Evolutionary conservation across 2,797 vertebrate species (phyloP).

Genomic region (Fratercula arctica): DNA sequence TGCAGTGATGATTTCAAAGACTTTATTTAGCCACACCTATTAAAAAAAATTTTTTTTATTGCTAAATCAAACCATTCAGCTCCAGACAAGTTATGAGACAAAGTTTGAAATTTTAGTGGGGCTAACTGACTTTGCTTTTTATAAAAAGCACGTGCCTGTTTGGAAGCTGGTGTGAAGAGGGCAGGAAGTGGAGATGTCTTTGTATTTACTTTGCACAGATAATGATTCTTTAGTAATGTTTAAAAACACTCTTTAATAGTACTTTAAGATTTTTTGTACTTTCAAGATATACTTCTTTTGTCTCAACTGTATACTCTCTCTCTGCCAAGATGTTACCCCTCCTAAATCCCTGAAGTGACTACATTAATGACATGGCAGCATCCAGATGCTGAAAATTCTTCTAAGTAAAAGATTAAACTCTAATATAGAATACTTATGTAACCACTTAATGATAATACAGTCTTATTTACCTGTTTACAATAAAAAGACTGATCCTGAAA

Average conservation of each 20-base stretch:
- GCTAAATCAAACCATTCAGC: background rate
- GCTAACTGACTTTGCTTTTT: background rate
- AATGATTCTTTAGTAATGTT: background rate
- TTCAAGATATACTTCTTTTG: background rate
- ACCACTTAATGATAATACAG: background rate
- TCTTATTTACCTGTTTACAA: background rate
- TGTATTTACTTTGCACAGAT: background rate
- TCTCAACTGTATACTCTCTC: background rate
- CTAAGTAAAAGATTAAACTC: background rate
- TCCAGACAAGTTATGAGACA: background rate
- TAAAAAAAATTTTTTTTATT: background rate
- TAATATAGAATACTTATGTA: background rate
- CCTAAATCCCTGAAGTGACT: background rate
- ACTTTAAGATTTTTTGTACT: background rate
- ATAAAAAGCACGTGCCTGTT: background rate
- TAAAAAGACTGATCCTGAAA: background rate
- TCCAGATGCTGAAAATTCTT: background rate
- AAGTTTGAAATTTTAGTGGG: background rate
- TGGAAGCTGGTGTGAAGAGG: background rate
- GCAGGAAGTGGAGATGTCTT: background rate
- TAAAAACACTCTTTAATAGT: background rate
- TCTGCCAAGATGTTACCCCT: background rate
- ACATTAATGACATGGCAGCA: background rate
- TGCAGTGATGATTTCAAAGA: background rate
- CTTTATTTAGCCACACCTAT: background rate